phyloP scores from a whole-genome alignment of 2,888 invertebrate genomes.

The Platycheirus albimanus region DNA sequence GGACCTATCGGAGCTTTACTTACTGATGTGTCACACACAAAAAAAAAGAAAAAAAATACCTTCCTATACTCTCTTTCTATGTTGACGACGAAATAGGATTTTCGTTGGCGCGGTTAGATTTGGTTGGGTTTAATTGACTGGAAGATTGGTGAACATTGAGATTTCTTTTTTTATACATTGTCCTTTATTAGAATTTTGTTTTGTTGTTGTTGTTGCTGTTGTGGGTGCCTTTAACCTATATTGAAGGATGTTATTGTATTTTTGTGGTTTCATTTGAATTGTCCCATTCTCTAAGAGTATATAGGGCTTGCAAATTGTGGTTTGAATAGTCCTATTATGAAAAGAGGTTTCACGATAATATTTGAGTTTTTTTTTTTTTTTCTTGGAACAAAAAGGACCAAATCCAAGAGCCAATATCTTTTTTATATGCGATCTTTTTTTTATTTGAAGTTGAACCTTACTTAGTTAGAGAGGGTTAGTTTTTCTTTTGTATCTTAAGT shows the following conservation, averaged over 20 bases:
- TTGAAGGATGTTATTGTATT: slow-evolving; percentile 27
- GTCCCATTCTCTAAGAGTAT: slow-evolving; percentile 12
- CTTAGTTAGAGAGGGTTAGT: too few relatives aligned
- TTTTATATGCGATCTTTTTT: too few relatives aligned
- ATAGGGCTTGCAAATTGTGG: slow-evolving; percentile 40
- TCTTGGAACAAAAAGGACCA: background rate
- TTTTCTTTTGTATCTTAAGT: too few relatives aligned
- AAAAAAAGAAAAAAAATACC: background rate
- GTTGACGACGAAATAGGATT: background rate
- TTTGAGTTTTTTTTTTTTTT: slow-evolving; percentile 14
- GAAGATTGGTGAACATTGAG: slow-evolving; percentile 69
- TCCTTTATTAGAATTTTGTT: slow-evolving; percentile 39
- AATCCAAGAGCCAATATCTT: slow-evolving; percentile 12
- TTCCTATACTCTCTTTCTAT: background rate
- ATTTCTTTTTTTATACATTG: slow-evolving; percentile 8
- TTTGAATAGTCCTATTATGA: slow-evolving; percentile 42
- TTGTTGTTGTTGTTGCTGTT: slow-evolving; percentile 30
- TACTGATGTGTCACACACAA: slow-evolving; percentile 30
- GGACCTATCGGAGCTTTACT: slow-evolving; percentile 41
- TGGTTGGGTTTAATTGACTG: slow-evolving; percentile 71
- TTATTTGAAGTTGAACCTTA: too few relatives aligned
- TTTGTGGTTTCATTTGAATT: slow-evolving; percentile 32
- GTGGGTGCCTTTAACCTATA: slow-evolving; percentile 23
- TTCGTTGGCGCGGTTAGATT: slow-evolving; percentile 55
- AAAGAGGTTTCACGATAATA: slow-evolving; percentile 43